Evolutionary conservation across 2,797 vertebrate species (phyloP).

Genomic region (Clarias fuscus): DNA sequence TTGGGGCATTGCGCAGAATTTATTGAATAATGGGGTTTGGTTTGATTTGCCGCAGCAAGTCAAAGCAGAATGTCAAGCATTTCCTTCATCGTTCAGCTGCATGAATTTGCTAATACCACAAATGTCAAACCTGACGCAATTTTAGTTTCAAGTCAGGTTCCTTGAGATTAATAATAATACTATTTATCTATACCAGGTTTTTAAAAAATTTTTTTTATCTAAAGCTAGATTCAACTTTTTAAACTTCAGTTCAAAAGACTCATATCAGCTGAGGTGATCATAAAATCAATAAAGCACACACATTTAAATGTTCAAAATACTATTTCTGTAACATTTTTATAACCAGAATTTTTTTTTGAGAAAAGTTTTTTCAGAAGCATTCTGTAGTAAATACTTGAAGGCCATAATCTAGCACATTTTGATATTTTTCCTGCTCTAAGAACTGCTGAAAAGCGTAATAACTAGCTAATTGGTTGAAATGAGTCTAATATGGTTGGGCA

Average conservation of each 20-base stretch:
- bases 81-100: constrained; percentile 54
- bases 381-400: neutral
- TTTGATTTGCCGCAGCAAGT: constrained; percentile 54
- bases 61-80: constrained; percentile 57
- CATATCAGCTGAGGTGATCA: neutral
- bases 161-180: constrained; percentile 34
- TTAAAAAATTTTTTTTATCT: too few relatives aligned
- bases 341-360: neutral
- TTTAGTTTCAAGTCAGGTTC: constrained; percentile 44
- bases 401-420: neutral
- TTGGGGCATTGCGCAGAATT: constrained; percentile 48
- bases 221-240: constrained; percentile 9
- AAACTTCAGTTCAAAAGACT: neutral
- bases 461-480: neutral
- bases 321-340: neutral
- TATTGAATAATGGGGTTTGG: constrained; percentile 62
- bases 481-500: neutral
- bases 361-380: neutral
- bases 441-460: constrained; percentile 11
- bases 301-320: neutral
- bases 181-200: constrained; percentile 15
- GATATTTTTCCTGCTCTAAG: neutral
- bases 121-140: constrained; percentile 51
- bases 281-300: neutral
- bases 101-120: constrained; percentile 52